Evolutionary conservation across 2,113 vertebrate species (phyloP), one percentile per base, ranked within the genome.

Genomic region (Pionites leucogaster): DNA sequence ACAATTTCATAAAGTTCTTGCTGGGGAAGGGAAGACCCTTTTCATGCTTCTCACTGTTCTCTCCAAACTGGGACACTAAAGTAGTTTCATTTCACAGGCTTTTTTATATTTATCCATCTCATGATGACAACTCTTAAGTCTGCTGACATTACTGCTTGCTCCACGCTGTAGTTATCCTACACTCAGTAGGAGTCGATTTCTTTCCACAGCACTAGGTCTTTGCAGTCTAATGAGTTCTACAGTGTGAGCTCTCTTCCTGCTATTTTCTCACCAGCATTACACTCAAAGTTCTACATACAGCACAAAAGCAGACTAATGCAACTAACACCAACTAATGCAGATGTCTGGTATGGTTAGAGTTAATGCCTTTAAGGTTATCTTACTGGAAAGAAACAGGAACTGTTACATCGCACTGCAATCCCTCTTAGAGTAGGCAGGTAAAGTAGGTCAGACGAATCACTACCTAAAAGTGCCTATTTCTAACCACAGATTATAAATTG

Each of bases 371-470:
- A 89, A 91, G 23, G 23, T 55, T 78, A 41, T 64, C 70, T 79
- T 79, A 64, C 13, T 55, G 52, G 42, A 82, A 94, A 84, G 65
- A 96, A 94, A 82, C 29, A 79, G 42, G 60, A 71, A 52, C 64
- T 71, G 52, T 82, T 87, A 78, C 25, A 68, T 87, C 42, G 70
- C 39, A 70, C 37, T 87, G 57, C 42, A 84, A 75, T 82, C 92
- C 39, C 77, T 95, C 83, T 89, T 76, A 74, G 68, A 85, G 19
- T 29, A 64, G 68, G 65, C 69, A 84, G 69, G 29, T 85, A 76
- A 94, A 95, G 87, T 46, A 89, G 60, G 77, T 82, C 87, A 87
- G n/a, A 78, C 67, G 60, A 94, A 82, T 89, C 65, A 71, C 69
- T 84, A 25, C 23, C 77, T 86, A n/a, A 50, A 94, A 84, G 13